Conservation (phyloP, 2,797 vertebrate genomes). For the Synaphobranchus kaupii region DNA sequence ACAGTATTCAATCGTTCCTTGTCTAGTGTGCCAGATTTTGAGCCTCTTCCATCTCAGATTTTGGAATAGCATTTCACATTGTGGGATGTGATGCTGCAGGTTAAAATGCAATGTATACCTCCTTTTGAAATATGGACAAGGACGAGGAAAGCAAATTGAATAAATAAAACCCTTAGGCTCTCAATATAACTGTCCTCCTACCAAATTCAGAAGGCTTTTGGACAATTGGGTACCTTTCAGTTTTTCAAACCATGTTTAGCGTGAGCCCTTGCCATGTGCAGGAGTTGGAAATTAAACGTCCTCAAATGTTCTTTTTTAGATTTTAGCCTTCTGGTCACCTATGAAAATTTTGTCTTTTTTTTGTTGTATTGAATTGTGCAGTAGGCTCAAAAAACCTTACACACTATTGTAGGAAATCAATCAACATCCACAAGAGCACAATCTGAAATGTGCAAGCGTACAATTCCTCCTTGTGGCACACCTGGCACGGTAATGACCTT, state of each 20-base stretch:
- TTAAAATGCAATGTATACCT: neutral
- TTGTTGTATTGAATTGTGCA: neutral
- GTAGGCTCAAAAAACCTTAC: neutral
- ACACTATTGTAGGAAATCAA: neutral
- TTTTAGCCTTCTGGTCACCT: no score
- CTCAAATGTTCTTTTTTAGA: neutral
- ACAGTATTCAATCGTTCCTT: neutral
- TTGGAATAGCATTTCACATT: neutral
- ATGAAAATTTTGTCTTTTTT: no score
- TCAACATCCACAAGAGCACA: neutral
- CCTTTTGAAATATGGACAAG: neutral
- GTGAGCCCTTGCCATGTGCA: neutral
- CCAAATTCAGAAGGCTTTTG: neutral
- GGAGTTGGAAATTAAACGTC: neutral
- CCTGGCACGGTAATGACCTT: neutral
- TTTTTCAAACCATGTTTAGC: neutral
- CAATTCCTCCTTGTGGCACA: neutral
- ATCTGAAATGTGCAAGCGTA: neutral
- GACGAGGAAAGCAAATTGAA: neutral
- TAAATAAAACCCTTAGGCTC: neutral
- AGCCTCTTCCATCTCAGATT: neutral
- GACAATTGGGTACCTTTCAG: neutral
- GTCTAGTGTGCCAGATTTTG: neutral
- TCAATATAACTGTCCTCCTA: neutral
- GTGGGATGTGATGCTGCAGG: neutral